These are phyloP conservation scores for Gryllus bimaculatus DNA, from an alignment of 1,140 invertebrate genomes.

Conservation along the genomic window DNA sequence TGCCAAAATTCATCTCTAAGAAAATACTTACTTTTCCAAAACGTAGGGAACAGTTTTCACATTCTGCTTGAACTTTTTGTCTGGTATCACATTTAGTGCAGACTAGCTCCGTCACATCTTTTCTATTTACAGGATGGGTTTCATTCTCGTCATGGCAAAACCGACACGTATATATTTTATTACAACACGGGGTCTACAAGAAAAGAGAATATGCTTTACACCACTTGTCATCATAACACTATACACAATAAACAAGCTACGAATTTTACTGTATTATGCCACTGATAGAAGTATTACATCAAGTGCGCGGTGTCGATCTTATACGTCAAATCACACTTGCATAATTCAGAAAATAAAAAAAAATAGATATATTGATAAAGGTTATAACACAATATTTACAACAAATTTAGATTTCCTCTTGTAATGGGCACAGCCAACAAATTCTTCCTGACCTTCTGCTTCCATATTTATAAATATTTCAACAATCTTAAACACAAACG, in stretches of 20 bases:
- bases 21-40: conserved; percentile 58
- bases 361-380: too few species aligned
- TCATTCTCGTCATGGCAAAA: conserved; percentile 85
- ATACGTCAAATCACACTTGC: too few species aligned
- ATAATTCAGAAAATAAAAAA: too few species aligned
- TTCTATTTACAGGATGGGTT: conserved; percentile 68
- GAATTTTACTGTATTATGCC: background rate
- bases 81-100: conserved; percentile 70
- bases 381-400: conserved; percentile 40
- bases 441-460: conserved; percentile 14
- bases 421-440: conserved; percentile 62
- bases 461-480: background rate
- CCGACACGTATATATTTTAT: conserved; percentile 76
- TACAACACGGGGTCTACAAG: conserved; percentile 71
- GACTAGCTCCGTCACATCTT: conserved; percentile 68
- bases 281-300: too few species aligned
- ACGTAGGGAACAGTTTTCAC: conserved; percentile 58
- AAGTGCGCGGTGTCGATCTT: too few species aligned
- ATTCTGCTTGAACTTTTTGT: conserved; percentile 68
- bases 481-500: background rate
- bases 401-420: conserved; percentile 73
- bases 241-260: background rate
- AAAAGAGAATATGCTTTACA: conserved; percentile 26
- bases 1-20: background rate
- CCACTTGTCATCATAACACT: background rate